These are phyloP conservation scores for Choristoneura fumiferana DNA, from an alignment of 1,140 invertebrate species.

Conservation along the genomic window DNA sequence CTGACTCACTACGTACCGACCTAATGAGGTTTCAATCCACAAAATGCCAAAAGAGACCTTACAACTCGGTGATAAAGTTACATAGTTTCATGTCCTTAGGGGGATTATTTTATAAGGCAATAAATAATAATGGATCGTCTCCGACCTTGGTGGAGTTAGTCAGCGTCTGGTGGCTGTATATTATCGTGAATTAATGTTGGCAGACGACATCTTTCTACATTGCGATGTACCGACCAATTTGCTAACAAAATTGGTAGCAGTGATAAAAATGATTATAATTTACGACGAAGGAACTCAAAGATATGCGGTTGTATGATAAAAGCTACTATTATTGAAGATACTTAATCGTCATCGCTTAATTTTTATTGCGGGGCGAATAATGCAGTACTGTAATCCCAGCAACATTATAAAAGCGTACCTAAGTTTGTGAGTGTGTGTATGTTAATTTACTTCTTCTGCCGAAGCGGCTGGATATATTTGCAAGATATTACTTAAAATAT, in stretches of 20 bases:
- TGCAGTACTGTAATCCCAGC: no score
- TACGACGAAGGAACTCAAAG: no score
- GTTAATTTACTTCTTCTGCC: no score
- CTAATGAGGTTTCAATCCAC: constrained; percentile 7
- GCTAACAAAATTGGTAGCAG: not conserved
- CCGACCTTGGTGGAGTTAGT: constrained; percentile 73
- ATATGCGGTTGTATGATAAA: no score
- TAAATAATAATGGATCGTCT: constrained; percentile 75
- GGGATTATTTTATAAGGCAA: constrained; percentile 66
- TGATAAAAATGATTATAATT: no score
- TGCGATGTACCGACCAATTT: not conserved
- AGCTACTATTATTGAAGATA: no score
- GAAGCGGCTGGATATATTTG: no score
- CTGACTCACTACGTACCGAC: not conserved
- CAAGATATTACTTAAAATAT: no score
- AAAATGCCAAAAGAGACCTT: constrained; percentile 30
- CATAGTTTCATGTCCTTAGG: constrained; percentile 25
- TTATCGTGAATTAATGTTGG: constrained; percentile 5
- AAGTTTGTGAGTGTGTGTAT: no score
- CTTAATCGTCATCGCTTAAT: no score
- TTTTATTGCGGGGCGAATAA: no score
- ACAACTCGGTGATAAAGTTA: constrained; percentile 35
- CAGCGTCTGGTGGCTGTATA: constrained; percentile 43
- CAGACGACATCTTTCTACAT: constrained; percentile 9
- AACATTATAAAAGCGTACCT: no score